A percentile compares a stretch with the other conserved stretches of the same genome.
phyloP scores from a whole-genome alignment of 2,797 vertebrate genomes.

The Malurus splendens region DNA sequence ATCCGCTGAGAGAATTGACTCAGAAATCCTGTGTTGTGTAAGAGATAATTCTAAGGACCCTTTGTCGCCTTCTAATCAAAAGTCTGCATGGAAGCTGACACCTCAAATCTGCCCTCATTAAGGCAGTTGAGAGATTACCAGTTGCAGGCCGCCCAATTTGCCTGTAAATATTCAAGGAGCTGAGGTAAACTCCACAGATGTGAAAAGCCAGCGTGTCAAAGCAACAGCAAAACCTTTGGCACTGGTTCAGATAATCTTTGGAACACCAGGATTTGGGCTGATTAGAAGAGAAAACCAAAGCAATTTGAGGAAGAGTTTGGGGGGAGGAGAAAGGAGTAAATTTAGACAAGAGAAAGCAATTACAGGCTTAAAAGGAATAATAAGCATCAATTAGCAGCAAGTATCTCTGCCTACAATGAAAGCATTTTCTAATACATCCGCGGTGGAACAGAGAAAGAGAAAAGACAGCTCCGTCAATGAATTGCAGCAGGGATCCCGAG shows the following conservation, averaged over 20 bases:
- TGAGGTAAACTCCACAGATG: conserved; percentile 17
- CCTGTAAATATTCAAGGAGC: neutral
- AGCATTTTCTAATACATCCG: conserved; percentile 49
- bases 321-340: conserved; percentile 7
- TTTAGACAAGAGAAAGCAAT: conserved; percentile 66
- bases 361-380: conserved; percentile 64
- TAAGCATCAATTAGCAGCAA: conserved; percentile 66
- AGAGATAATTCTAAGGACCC: conserved; percentile 14
- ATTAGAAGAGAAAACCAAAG: conserved; percentile 50
- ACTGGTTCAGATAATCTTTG: neutral
- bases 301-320: conserved; percentile 6
- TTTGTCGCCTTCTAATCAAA: conserved; percentile 35
- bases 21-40: conserved; percentile 5
- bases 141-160: neutral
- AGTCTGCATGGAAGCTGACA: conserved; percentile 14
- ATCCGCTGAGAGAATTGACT: neutral
- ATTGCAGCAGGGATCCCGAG: conserved; percentile 51
- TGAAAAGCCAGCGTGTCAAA: neutral
- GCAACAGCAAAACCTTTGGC: conserved; percentile 24
- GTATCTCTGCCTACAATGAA: conserved; percentile 60
- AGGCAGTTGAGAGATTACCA: neutral
- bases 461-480: conserved; percentile 10
- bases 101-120: conserved; percentile 28
- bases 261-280: conserved; percentile 38
- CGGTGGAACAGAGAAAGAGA: conserved; percentile 35